Evolutionary conservation across 2,888 invertebrate species (phyloP), one percentile per base, ranked within the genome.

Genomic region (Autographa gamma): DNA sequence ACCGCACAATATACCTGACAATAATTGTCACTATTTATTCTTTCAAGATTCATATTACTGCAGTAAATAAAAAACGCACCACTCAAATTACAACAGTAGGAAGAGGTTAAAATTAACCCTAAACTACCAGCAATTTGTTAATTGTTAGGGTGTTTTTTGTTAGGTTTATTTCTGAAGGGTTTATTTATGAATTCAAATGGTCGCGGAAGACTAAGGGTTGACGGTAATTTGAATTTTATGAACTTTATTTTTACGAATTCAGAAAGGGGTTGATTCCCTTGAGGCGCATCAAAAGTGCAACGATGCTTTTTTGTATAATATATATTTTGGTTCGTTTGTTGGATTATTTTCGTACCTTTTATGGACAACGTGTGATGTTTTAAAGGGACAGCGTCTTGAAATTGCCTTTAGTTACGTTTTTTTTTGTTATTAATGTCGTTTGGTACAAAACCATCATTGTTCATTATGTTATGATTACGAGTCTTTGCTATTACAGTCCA

Each of bases 151-250:
- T 84, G 80, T 77, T 87, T 89, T 89, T 93, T 93, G 90, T 91
- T 80, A 78, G 68, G 81, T 82, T 87, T 86, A 88, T 91, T 91
- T 90, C 66, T 85, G 85, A 86, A 88, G 86, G 86, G 88, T 88
- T 91, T 94, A 94, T 95, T 95, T 95, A 95, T 95, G 94, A 93
- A 93, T 93, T 92, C 88, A 92, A 94, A 93, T 93, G 91, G 92
- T 89, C 91, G 89, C 90, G 84, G 86, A 92, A 93, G 93, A 89
- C 85, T 83, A 85, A 87, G 94, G 94, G 92, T 91, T 90, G 89
- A 87, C 86, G 92, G 92, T 93, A 93, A 95, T 95, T 95, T 93
- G 92, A 93, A 94, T 93, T 95, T 95, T 95, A 94, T 91, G 92
- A 89, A 91, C 88, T 93, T 91, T 93, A 92, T 94, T 94, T 95